Percentiles rank a stretch among this genome's conserved stretches.
Conservation (phyloP, 2,888 invertebrate species). For the Hymenopus coronatus region DNA sequence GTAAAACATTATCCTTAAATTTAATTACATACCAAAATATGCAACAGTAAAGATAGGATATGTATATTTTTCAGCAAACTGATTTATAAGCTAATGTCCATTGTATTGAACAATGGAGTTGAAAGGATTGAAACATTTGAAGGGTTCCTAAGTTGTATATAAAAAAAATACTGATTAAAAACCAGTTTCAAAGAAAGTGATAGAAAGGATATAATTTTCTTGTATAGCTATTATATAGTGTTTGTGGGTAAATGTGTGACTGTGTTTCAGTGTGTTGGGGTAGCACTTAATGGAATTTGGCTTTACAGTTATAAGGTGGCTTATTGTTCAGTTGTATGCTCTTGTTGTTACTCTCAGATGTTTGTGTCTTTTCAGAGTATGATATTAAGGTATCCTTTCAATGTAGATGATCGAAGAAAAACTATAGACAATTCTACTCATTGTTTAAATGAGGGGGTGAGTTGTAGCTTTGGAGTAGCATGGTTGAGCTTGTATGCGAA, state of each 20-base stretch:
- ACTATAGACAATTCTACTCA: constrained; percentile 33
- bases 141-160: too few relatives aligned
- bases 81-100: too few relatives aligned
- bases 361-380: constrained; percentile 33
- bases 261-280: not conserved
- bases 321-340: not conserved
- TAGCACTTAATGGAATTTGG: not conserved
- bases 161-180: too few relatives aligned
- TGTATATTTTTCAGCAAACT: too few relatives aligned
- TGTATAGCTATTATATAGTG: not conserved
- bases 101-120: too few relatives aligned
- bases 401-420: constrained; percentile 31
- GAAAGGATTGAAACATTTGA: too few relatives aligned
- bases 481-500: not conserved
- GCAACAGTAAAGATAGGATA: too few relatives aligned
- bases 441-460: constrained; percentile 36
- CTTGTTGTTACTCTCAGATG: constrained; percentile 4
- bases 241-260: not conserved
- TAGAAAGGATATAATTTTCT: not conserved
- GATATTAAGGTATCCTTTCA: constrained; percentile 30
- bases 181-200: not conserved
- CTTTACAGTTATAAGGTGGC: not conserved
- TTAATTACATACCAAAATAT: too few relatives aligned
- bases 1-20: too few relatives aligned
- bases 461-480: constrained; percentile 14